A percentile compares a stretch with the other conserved stretches of the same genome.
These are phyloP conservation scores for Rousettus leschenaultii DNA, from an alignment of 2,113 vertebrate genomes.

Conservation along the genomic window DNA sequence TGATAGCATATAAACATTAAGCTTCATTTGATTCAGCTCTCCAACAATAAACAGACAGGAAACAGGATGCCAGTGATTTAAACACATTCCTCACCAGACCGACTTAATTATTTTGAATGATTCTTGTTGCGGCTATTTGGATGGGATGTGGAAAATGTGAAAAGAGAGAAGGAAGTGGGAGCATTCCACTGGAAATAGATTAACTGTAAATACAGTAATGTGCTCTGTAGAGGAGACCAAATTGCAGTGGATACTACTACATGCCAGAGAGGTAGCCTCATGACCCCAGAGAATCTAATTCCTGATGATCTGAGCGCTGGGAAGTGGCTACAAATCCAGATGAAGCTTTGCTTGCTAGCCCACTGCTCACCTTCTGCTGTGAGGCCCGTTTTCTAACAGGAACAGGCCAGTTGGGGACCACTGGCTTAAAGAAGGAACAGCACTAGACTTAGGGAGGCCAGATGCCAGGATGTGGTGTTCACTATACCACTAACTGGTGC, in stretches of 20 bases:
- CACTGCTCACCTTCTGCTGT: no score
- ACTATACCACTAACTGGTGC: neutral
- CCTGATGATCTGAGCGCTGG: no score
- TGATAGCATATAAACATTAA: neutral
- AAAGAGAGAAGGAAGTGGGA: neutral
- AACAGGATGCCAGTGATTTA: neutral
- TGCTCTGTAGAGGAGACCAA: neutral
- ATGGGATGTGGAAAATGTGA: neutral
- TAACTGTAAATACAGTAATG: neutral
- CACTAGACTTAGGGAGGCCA: neutral
- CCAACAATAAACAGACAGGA: neutral
- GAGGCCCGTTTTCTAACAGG: no score
- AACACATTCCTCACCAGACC: neutral
- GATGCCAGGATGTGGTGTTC: neutral
- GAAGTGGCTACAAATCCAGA: no score
- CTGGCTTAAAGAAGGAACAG: neutral
- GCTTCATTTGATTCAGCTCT: neutral
- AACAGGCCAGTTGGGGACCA: no score
- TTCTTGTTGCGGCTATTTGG: neutral
- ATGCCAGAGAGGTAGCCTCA: neutral
- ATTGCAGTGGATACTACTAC: neutral
- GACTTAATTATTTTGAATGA: neutral
- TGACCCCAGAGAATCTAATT: no score
- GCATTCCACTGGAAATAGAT: neutral
- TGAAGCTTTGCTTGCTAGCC: no score